Base-by-base conservation (phyloP, 2,888 invertebrate species). In the Mesochorus sp. region DNA sequence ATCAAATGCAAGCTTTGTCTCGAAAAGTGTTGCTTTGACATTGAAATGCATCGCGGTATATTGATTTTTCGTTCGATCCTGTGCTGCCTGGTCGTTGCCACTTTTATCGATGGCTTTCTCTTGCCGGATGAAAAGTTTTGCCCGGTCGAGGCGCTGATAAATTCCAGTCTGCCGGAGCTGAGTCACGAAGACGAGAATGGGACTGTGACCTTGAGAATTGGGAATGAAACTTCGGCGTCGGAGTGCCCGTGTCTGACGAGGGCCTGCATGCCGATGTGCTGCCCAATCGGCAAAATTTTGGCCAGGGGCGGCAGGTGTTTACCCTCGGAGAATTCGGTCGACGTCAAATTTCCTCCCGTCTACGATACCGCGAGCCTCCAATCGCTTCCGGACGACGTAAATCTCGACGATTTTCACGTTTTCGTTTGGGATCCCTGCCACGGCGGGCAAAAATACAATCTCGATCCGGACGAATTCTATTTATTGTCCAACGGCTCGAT, bases 401-500 rank as follows among this genome's bases (percentile, higher is more conserved):
- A 26, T 4, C 1, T 70, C 2, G 51, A 57, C 0, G 19, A 80
- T 3, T 85, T 86, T 6, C 42, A 80, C 1, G 34, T 83, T 1
- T 61, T 80, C 59, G 3, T 68, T 0, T 68, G 67, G 14, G 67
- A 85, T 51, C 86, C 86, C 0, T 88, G 89, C 19, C 26, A 3
- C 26, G 67, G 55, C 0, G 47, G 49, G 0, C 59, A 31, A 0
- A 76, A 67, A 1, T 86, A 79, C 49, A 21, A 26, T 0, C 77
- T 89, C 1, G 39, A 62, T 0, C 85, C 88, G 2, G 24, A 37
- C 0, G 1, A 59, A 3, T 87, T 80, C 26, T 59, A 66, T 31
- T 17, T 88, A 1, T 62, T 87, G 4, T 39, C 68, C 3, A 87
- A 88, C 31, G 87, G 87, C 1, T 83, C 86, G 2, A 28, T 88